phyloP scores from a whole-genome alignment of 2,797 vertebrate genomes.

The Heterohyrax brucei region DNA sequence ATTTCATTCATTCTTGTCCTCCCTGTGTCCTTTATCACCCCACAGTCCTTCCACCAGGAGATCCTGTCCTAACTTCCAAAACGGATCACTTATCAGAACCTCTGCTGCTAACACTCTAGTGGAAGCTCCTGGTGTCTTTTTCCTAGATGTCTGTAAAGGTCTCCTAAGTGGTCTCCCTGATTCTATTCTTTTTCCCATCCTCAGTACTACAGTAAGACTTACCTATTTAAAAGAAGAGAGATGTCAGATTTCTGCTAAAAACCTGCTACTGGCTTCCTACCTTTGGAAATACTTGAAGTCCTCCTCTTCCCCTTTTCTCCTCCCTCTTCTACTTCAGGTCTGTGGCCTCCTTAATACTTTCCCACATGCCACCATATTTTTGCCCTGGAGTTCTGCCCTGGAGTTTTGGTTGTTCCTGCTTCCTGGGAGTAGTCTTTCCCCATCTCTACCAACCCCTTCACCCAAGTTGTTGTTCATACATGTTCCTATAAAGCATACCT shows the following conservation, averaged over 20 bases:
- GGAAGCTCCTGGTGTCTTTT: neutral
- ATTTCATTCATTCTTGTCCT: neutral
- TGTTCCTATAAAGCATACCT: neutral
- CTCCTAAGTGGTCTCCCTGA: neutral
- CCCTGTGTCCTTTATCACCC: neutral
- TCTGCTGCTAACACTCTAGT: neutral
- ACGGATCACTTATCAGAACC: neutral
- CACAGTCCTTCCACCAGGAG: neutral
- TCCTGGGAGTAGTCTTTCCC: neutral
- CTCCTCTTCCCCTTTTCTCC: neutral
- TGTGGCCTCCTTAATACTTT: neutral
- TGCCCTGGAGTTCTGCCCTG: neutral
- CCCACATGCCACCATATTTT: neutral
- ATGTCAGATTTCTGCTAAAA: neutral
- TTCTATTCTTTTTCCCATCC: neutral
- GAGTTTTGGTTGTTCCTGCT: neutral
- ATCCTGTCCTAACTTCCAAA: neutral
- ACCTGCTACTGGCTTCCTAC: neutral
- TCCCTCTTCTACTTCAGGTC: neutral
- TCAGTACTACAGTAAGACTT: neutral
- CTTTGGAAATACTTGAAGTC: neutral
- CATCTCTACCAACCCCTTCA: neutral
- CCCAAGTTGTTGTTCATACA: constrained; percentile 16
- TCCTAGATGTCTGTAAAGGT: accelerated
- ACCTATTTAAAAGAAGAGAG: neutral